Evolutionary conservation across 53 echinoderm and acorn worm species (phyloP), one percentile per base, ranked within the genome.

Genomic region (Actinopyga echinites): DNA sequence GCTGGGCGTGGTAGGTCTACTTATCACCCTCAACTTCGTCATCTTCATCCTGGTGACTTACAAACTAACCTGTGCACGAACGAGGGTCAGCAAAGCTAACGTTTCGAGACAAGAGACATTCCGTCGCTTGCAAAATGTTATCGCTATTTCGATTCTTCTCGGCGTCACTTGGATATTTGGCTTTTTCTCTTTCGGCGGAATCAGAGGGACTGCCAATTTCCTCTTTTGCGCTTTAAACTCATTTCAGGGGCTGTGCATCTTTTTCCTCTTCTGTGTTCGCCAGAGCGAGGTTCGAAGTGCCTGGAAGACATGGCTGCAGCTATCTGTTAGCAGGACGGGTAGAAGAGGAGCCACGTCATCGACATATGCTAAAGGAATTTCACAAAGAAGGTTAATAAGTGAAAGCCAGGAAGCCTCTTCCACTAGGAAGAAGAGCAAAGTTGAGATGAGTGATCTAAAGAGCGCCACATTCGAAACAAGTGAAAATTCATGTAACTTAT

Each of bases 141-240:
- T 94, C 15, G 91, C 91, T 53, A 94, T 94, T 38, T 86, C 89
- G 23, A 73, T 71, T 15, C 77, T 94, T 8, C 80, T 89, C 20
- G 94, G 94, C 10, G 66, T 94, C 34, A 94, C 94, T 17, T 94
- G 94, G 94, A 38, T 91, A 52, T 94, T 90, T 44, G 94, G 91
- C 6, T 86, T 91, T 57, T 75, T 91, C 6, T 83, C 94, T 8
- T 71, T 94, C 42, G 89, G 87, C 3, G 78, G 82, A 22, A 56
- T 85, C 7, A 57, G 73, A 8, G 40, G 86, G 43, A 29, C 78
- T 36, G 85, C 91, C 83, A 88, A 93, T 58, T 75, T 89, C 42
- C 80, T 93, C 30, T 93, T 93, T 82, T 83, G 83, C 4, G 59
- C 89, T 32, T 89, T 79, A 63, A 92, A 89, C 73, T 92, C 93